phyloP scores from a whole-genome alignment of 1,140 invertebrate genomes.

The Zaprionus capensis region DNA sequence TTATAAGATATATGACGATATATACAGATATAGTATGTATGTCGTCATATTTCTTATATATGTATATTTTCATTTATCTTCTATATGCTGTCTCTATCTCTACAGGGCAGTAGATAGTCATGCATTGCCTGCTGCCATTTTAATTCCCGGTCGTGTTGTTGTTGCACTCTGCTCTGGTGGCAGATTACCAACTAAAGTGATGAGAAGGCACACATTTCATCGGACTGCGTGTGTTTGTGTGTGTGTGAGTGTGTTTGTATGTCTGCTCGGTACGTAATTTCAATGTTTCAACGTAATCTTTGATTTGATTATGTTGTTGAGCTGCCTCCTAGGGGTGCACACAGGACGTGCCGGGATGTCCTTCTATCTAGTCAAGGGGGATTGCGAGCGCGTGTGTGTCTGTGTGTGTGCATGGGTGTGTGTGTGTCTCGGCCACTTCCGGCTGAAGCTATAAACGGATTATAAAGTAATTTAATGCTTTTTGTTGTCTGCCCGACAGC shows the following conservation, averaged over 20 bases:
- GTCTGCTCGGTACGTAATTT: slow-evolving; percentile 70
- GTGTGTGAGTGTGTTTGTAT: slow-evolving; percentile 47
- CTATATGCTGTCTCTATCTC: too few species aligned
- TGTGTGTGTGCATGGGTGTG: slow-evolving; percentile 43
- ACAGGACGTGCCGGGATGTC: slow-evolving; percentile 43
- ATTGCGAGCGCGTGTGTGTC: slow-evolving; percentile 1
- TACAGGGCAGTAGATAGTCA: slow-evolving; percentile 5
- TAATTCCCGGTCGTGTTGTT: not conserved
- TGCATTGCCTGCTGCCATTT: not conserved
- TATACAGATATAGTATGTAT: too few species aligned
- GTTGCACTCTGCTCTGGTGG: slow-evolving; percentile 17
- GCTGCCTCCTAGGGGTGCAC: slow-evolving; percentile 51
- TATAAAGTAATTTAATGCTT: slow-evolving; percentile 83
- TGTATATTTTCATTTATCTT: too few species aligned
- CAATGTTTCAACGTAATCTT: slow-evolving; percentile 83
- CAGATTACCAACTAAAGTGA: slow-evolving; percentile 54
- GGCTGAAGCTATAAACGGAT: slow-evolving; percentile 78
- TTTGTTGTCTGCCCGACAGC: slow-evolving; percentile 64
- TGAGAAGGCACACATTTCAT: slow-evolving; percentile 50
- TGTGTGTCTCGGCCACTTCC: slow-evolving; percentile 70
- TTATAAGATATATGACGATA: too few species aligned
- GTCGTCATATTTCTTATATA: too few species aligned
- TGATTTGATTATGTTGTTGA: slow-evolving; percentile 83
- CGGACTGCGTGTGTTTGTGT: slow-evolving; percentile 22
- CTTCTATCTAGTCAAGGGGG: slow-evolving; percentile 7